Evolutionary conservation across 2,888 invertebrate species (phyloP), one percentile per base, ranked within the genome.

Genomic region (Noctuana brunneofusca): DNA sequence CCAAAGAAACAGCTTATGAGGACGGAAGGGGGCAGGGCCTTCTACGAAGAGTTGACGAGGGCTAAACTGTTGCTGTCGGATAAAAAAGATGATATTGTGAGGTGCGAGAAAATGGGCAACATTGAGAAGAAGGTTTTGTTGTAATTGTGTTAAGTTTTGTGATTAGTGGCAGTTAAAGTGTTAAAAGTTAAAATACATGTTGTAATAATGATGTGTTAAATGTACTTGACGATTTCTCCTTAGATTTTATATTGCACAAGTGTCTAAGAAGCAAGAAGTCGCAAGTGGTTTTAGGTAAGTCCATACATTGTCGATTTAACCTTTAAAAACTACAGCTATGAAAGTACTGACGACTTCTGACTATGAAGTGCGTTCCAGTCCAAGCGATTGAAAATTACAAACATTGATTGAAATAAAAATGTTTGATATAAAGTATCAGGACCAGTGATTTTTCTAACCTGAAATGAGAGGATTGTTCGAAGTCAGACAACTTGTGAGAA

Each of bases 1-100:
- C 87, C 90, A 1, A 86, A 84, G 64, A 77, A 77, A 58, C 86
- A 85, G 64, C 81, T 91, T 0, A 79, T 81, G 79, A 74, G 86
- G 1, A 83, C 89, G 8, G 89, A 89, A 66, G 85, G 80, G 27
- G 91, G 91, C 0, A 79, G 80, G 68, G 80, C 79, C 65, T 87
- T 91, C 54, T 68, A 89, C 32, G 89, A 89, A 4, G 86, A 90
- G 63, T 70, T 91, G 74, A 81, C 76, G 1, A 77, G 83, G 63
- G 89, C 90, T 8, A 87, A 87, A 69, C 85, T 88, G 60, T 63
- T 89, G 74, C 71, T 90, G 68, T 79, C 78, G 14, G 74, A 69
- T 2, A 77, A 80, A 12, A 71, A 70, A 0, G 85, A 86, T 18
- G 83, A 86, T 48, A 69, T 84, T 11, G 60, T 74, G 0, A 66